These are phyloP conservation scores for Pharmacophagus antenor DNA, from an alignment of 2,888 invertebrate genomes.

Conservation along the genomic window DNA sequence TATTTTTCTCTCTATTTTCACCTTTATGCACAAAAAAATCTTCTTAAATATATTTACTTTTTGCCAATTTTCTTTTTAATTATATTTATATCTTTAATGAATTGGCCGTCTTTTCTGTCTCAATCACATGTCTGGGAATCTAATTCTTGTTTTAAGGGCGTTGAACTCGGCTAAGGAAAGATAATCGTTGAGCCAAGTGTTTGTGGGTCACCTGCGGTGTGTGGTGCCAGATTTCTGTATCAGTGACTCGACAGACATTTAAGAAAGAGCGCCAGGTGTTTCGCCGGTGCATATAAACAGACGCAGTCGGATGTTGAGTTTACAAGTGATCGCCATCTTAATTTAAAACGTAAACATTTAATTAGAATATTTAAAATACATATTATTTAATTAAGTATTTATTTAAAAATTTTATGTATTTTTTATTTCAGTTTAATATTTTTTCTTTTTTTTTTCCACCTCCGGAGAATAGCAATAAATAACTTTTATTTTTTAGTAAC, in stretches of 20 bases:
- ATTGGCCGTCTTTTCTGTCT: neutral
- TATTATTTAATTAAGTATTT: too few species aligned
- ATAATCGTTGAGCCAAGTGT: slow-evolving; percentile 23
- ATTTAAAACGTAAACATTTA: slow-evolving; percentile 8
- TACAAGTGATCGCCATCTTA: slow-evolving; percentile 14
- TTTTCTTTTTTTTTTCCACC: too few species aligned
- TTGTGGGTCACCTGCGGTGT: slow-evolving; percentile 28
- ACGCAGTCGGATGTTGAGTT: slow-evolving; percentile 29
- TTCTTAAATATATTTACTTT: too few species aligned
- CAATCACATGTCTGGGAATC: slow-evolving; percentile 1
- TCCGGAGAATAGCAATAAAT: too few species aligned
- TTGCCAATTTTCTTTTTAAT: neutral
- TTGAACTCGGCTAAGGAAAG: slow-evolving; percentile 22
- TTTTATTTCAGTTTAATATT: too few species aligned
- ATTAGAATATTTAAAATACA: too few species aligned
- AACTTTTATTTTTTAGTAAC: too few species aligned
- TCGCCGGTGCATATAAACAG: slow-evolving; percentile 27
- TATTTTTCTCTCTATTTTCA: too few species aligned
- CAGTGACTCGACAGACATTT: slow-evolving; percentile 23
- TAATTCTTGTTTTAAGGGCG: slow-evolving; percentile 19
- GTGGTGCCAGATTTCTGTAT: slow-evolving; percentile 24
- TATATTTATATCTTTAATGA: neutral
- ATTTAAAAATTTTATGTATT: too few species aligned
- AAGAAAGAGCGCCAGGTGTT: slow-evolving; percentile 25
- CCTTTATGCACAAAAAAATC: too few species aligned